Percentiles rank a stretch among this genome's conserved stretches.
Evolutionary conservation across 2,888 invertebrate genomes (phyloP).

Genomic region (Agrochola lota): DNA sequence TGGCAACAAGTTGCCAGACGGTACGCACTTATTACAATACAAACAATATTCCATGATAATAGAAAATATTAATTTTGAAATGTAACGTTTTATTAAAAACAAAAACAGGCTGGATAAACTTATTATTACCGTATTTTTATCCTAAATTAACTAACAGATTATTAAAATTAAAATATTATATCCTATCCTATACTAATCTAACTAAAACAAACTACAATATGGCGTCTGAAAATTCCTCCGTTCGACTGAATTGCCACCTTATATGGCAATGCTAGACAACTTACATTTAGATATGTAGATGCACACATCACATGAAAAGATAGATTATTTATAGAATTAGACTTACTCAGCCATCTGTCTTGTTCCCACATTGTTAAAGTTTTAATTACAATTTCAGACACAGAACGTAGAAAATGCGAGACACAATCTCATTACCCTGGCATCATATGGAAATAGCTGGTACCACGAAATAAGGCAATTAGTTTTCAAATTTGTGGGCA

Average conservation of each 20-base stretch:
- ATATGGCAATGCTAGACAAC: neutral
- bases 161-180: too few relatives aligned
- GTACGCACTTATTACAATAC: neutral
- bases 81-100: neutral
- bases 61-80: neutral
- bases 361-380: constrained; percentile 36
- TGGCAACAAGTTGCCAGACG: neutral
- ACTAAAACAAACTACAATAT: too few relatives aligned
- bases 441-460: constrained; percentile 43
- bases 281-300: neutral
- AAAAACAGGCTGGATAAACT: too few relatives aligned
- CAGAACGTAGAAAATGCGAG: constrained; percentile 49
- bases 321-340: constrained; percentile 27
- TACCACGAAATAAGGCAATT: constrained; percentile 63
- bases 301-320: constrained; percentile 15
- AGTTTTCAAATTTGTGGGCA: constrained; percentile 63
- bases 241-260: too few relatives aligned
- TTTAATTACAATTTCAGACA: constrained; percentile 53
- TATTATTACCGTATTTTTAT: too few relatives aligned
- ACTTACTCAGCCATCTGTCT: constrained; percentile 7
- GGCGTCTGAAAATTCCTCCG: too few relatives aligned
- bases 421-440: constrained; percentile 55
- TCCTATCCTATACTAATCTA: too few relatives aligned
- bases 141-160: too few relatives aligned
- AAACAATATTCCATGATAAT: constrained; percentile 2